Evolutionary conservation across 1,140 invertebrate genomes (phyloP).

Genomic region (Drosophila pseudoananassae): DNA sequence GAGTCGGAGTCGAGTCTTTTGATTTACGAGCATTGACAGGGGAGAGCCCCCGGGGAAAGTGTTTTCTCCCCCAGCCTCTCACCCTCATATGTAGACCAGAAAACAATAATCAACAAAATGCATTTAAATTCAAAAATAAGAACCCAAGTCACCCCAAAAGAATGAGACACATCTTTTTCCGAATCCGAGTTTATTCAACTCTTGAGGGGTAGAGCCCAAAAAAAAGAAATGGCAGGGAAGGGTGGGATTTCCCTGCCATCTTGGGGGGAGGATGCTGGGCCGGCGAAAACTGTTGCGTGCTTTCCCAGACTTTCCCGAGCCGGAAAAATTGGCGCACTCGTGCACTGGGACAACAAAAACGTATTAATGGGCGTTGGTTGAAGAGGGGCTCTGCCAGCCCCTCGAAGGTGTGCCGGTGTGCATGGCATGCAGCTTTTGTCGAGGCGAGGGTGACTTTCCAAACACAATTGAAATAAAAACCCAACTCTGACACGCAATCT

Average conservation of each 20-base stretch:
- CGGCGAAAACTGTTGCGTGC: conserved; percentile 75
- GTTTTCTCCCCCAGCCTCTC: conserved; percentile 2
- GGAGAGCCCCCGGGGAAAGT: conserved; percentile 43
- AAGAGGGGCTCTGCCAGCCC: conserved; percentile 2
- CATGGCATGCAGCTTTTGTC: conserved; percentile 27
- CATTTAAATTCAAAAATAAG: background rate
- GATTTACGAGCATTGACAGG: conserved; percentile 44
- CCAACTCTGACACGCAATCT: conserved; percentile 55
- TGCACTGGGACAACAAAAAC: conserved; percentile 61
- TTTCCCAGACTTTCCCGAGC: conserved; percentile 49
- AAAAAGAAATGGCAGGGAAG: background rate
- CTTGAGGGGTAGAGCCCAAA: conserved; percentile 4
- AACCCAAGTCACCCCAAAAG: too few relatives aligned
- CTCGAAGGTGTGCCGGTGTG: conserved; percentile 49
- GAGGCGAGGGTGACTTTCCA: conserved; percentile 41
- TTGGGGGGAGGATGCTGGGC: conserved; percentile 50
- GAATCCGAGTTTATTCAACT: conserved; percentile 70
- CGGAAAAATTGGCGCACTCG: conserved; percentile 69
- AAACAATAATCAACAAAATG: background rate
- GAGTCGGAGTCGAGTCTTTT: conserved; percentile 25
- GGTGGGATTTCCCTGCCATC: conserved; percentile 21
- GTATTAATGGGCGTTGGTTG: conserved; percentile 10
- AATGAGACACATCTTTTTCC: conserved; percentile 4
- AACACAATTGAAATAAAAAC: conserved; percentile 37
- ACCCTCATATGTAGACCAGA: background rate